Conservation (phyloP, 2,797 vertebrate genomes). For the Discoglossus pictus region DNA sequence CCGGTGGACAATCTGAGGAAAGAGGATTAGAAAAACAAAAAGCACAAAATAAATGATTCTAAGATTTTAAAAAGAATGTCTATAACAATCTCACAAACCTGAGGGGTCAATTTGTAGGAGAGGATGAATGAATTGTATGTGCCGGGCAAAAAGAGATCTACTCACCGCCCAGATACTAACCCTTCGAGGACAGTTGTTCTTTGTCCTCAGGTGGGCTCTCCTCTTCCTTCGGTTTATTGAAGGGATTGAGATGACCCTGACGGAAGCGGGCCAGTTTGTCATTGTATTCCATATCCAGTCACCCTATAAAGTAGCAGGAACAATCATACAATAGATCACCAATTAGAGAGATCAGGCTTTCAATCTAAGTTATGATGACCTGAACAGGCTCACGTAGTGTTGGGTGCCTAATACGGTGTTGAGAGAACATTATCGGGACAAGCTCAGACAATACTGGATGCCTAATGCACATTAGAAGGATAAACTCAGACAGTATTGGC, state of each 20-base stretch:
- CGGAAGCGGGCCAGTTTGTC: slow-evolving; percentile 91
- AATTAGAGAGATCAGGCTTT: too few species aligned
- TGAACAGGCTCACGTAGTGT: too few species aligned
- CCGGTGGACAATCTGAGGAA: slow-evolving; percentile 70
- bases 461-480: too few species aligned
- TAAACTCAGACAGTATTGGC: too few species aligned
- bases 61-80: too few species aligned
- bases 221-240: slow-evolving; percentile 71
- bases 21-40: background rate
- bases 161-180: slow-evolving; percentile 59
- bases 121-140: background rate
- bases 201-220: slow-evolving; percentile 58
- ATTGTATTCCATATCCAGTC: slow-evolving; percentile 85
- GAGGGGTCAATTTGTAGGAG: background rate
- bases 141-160: background rate
- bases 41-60: too few species aligned
- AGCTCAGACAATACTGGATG: too few species aligned
- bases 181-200: slow-evolving; percentile 64
- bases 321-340: too few species aligned
- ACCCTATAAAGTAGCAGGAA: slow-evolving; percentile 52
- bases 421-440: too few species aligned
- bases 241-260: slow-evolving; percentile 93
- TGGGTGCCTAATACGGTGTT: too few species aligned
- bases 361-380: too few species aligned
- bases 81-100: too few species aligned